Evolutionary conservation across 1,140 invertebrate species (phyloP), one percentile per base, ranked within the genome.

Genomic region (Drosophila parvula): DNA sequence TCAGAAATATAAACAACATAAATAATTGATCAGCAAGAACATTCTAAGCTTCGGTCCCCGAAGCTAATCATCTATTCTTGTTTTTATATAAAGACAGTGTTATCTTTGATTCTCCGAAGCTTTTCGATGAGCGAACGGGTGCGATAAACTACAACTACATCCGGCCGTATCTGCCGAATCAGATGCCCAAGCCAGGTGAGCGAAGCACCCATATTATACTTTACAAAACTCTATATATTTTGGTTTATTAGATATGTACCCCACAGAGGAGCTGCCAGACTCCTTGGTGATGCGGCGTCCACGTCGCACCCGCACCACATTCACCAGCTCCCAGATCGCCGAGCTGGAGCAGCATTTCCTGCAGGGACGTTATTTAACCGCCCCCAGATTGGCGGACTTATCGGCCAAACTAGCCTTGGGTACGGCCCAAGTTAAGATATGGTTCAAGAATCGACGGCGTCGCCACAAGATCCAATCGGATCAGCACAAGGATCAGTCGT

Each of bases 371-470:
- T 98, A 98, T 81, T 93, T 98, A 0, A 97, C 95, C 51, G 93
- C 97, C 34, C 95, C 96, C 0, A 93, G 96, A 22, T 93, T 97
- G 18, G 96, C 97, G 30, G 95, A 97, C 90, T 93, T 98, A 76
- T 96, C 97, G 0, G 93, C 95, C 8, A 92, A 94, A 30, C 92
- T 98, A 1, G 93, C 94, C 34, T 92, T 98, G 0, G 95, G 95
- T 0, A 97, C 98, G 81, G 93, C 96, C 30, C 97, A 98, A 91
- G 97, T 98, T 14, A 98, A 98, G 92, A 97, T 98, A 50, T 98
- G 97, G 97, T 98, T 91, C 44, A 91, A 91, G 63, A 91, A 91
- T 57, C 79, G 89, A 18, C 51, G 90, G 14, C 89, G 89, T 22
- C 83, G 89, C n/a, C 89, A 91, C 32, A 91, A 91, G 51, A 89